Evolutionary conservation across 23 tunicate genomes (phyloP), one percentile per base, ranked within the genome.

Genomic region (Halocynthia aurantium): DNA sequence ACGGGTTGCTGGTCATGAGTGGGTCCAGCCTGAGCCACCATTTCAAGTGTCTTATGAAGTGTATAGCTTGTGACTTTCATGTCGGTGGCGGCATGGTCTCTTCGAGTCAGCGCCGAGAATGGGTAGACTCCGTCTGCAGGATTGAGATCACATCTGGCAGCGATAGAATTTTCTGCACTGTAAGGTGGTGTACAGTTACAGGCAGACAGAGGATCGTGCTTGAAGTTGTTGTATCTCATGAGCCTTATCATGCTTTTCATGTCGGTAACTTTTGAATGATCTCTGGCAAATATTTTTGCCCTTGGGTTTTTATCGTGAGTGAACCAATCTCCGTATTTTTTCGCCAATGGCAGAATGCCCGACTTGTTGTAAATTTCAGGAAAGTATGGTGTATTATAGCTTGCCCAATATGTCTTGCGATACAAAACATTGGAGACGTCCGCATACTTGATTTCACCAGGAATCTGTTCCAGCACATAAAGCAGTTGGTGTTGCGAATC

Each of bases 1-100:
- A 65, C 81, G 51, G 86, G 73, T 22, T 75, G 81, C 19, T 75
- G 74, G 64, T 83, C 86, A 67, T 75, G 80, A n/a, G 86, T 83
- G 6, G 86, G 86, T 18, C 86, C 86, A 75, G 74, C 62, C 50
- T 83, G 81, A 18, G 86, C 86, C 13, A 83, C 64, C 86, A 83
- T 75, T 7, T 70, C 73, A 64, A 53, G 66, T 20, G 22, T 49
- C 22, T 54, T 74, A 17, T 51, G 55, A 8, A 74, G 21, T 8
- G 78, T 15, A 55, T 53, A 53, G 18, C 78, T 49, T 13, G 85
- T 81, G 18, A 61, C 85, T 71, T 81, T 81, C 11, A 81, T 78
- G 54, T 81, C 85, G 10, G 76, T 71, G 17, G 85, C 85, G 50
- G 69, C 85, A 61, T 81, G 85, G 64, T 81, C 62, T 22, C 85